Percentiles rank a stretch among this genome's conserved stretches.
These are phyloP conservation scores for Centrocercus urophasianus DNA, from an alignment of 2,113 vertebrate genomes.

Conservation along the genomic window DNA sequence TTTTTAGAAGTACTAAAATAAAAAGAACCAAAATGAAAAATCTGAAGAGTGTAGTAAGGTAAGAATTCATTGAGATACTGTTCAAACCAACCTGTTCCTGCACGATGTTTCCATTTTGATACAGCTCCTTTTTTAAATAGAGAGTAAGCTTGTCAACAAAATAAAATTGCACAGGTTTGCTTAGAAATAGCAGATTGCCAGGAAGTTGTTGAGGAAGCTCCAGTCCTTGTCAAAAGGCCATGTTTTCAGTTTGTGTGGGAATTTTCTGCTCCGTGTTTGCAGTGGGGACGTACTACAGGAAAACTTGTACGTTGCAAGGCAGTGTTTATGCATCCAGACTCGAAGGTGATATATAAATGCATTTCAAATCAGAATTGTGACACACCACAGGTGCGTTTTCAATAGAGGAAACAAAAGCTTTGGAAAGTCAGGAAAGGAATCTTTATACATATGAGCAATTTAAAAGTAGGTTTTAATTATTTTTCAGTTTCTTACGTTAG, in stretches of 20 bases:
- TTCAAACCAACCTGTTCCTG: background rate
- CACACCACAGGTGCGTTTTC: background rate
- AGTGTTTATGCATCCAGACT: background rate
- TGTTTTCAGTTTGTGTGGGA: background rate
- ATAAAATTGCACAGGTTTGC: background rate
- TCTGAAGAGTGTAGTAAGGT: accelerated
- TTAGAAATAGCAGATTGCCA: background rate
- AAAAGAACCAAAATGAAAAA: background rate
- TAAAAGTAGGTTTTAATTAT: background rate
- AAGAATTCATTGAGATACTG: background rate
- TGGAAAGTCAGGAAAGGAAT: background rate
- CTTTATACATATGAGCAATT: background rate
- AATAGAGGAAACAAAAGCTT: background rate
- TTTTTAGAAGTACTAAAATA: background rate
- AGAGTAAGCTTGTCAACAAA: background rate
- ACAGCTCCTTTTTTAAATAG: background rate
- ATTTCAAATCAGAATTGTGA: background rate
- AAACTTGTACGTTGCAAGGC: background rate
- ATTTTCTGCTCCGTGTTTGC: background rate
- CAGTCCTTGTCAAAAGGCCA: background rate
- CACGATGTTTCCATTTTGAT: background rate
- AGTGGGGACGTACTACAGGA: background rate
- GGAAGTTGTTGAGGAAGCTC: background rate
- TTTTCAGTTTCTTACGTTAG: background rate
- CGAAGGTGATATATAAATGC: background rate